phyloP scores from a whole-genome alignment of 2,113 vertebrate species.

The Alexandromys fortis region DNA sequence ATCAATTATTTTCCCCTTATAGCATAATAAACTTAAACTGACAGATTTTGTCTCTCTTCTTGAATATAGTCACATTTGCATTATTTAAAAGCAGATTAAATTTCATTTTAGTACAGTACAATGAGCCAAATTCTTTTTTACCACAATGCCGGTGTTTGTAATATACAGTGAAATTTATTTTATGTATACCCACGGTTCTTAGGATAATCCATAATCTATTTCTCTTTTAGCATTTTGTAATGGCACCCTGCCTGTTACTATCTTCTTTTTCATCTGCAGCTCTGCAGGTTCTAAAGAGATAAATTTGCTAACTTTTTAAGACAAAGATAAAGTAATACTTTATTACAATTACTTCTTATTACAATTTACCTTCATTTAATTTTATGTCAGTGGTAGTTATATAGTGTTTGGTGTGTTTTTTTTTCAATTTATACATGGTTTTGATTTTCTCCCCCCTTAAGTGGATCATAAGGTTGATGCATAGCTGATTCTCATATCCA shows the following conservation, averaged over 20 bases:
- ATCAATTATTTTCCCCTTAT: slow-evolving; percentile 80
- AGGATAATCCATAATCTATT: background rate
- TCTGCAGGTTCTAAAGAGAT: background rate
- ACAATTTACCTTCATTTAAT: background rate
- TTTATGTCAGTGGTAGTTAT: background rate
- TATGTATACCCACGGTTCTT: background rate
- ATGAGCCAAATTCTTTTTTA: background rate
- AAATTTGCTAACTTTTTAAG: background rate
- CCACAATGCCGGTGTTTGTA: slow-evolving; percentile 24
- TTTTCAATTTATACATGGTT: background rate
- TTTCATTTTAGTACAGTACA: slow-evolving; percentile 49
- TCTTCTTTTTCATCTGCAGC: background rate
- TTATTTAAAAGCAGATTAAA: slow-evolving; percentile 71
- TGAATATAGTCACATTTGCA: slow-evolving; percentile 75
- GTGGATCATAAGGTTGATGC: background rate
- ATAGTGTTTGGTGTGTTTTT: background rate
- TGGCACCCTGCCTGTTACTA: background rate
- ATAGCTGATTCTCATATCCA: background rate
- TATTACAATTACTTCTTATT: background rate
- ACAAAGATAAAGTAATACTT: background rate
- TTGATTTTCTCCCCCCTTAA: background rate
- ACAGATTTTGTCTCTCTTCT: slow-evolving; percentile 73
- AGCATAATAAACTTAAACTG: slow-evolving; percentile 81
- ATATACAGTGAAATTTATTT: background rate
- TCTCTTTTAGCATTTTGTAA: background rate